Evolutionary conservation across 2,113 vertebrate species (phyloP).

Genomic region (Chloropsis cyanopogon): DNA sequence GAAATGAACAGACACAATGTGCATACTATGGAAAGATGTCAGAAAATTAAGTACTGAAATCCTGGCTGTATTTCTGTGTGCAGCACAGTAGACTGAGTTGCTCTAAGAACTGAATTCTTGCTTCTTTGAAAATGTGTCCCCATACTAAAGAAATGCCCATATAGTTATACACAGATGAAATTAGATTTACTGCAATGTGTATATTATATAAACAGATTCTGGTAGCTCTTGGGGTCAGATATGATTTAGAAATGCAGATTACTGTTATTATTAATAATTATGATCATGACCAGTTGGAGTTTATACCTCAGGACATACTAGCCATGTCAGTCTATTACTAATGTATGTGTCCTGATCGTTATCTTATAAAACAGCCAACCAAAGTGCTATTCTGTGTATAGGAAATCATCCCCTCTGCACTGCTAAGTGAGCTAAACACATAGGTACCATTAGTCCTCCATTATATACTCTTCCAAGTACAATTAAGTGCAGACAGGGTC

Average conservation of each 20-base stretch:
- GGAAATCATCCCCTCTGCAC: neutral
- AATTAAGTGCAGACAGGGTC: constrained; percentile 45
- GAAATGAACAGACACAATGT: neutral
- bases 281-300: neutral
- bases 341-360: constrained; percentile 10
- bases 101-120: neutral
- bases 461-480: constrained; percentile 36
- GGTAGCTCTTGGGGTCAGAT: neutral
- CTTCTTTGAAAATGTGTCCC: neutral
- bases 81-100: neutral
- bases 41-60: neutral
- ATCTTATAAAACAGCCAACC: neutral
- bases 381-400: neutral
- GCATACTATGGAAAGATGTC: neutral
- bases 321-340: neutral
- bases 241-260: neutral
- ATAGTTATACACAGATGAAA: neutral
- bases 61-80: neutral
- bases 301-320: neutral
- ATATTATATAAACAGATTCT: neutral
- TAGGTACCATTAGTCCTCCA: constrained; percentile 45
- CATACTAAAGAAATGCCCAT: neutral
- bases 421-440: constrained; percentile 20
- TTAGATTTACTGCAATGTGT: neutral
- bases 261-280: constrained; percentile 25